Conservation (phyloP, 2,797 vertebrate genomes). For the Acomys russatus region DNA sequence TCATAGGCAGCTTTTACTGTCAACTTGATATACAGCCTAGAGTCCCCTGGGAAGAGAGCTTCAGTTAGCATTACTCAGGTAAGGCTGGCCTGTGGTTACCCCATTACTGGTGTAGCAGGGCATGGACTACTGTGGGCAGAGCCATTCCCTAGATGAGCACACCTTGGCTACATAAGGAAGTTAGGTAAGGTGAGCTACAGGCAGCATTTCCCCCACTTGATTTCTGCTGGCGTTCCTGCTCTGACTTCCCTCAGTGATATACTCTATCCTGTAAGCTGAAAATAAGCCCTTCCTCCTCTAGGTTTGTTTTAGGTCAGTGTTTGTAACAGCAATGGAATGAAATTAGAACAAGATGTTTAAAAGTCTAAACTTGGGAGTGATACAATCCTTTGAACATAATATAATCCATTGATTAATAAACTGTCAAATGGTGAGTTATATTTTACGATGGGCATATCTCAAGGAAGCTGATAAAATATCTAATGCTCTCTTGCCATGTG, state of each 20-base stretch:
- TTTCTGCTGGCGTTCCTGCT: not conserved
- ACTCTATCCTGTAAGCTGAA: not conserved
- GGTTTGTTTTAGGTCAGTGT: not conserved
- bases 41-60: too few species aligned
- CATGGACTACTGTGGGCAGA: not conserved
- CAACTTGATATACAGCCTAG: not conserved
- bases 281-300: not conserved
- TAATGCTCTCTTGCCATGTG: not conserved
- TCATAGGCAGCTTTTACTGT: not conserved
- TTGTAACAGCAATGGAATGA: not conserved
- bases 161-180: not conserved
- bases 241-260: not conserved
- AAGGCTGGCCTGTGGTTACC: not conserved
- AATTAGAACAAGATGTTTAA: not conserved
- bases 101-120: too few species aligned
- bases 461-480: not conserved
- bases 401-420: not conserved
- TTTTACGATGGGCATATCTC: not conserved
- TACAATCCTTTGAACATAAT: not conserved
- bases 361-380: conserved; percentile 17
- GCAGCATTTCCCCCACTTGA: not conserved
- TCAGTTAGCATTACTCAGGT: not conserved
- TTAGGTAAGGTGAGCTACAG: not conserved
- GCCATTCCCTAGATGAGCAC: not conserved
- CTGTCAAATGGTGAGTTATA: not conserved